Percentiles rank a stretch among this genome's conserved stretches.
Evolutionary conservation across 1,140 invertebrate species (phyloP).

Genomic region (Megathymus violae): DNA sequence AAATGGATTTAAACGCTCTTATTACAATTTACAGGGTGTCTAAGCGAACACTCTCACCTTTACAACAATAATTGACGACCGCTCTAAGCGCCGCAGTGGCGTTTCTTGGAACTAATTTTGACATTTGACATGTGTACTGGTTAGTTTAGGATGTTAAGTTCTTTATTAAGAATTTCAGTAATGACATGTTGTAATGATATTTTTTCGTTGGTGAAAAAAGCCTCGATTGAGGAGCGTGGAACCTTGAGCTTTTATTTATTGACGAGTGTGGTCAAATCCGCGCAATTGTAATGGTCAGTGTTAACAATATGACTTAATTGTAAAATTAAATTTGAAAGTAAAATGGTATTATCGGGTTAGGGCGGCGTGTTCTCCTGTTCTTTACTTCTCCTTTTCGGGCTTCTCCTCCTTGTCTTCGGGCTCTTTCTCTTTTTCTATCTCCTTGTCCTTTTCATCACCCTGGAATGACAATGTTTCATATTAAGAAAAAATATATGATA

Average conservation of each 20-base stretch:
- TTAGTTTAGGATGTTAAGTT: too few relatives aligned
- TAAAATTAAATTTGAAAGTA: constrained; percentile 53
- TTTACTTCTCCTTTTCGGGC: constrained; percentile 58
- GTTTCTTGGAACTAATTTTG: neutral
- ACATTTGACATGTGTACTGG: neutral
- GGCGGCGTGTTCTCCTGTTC: constrained; percentile 39
- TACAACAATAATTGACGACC: neutral
- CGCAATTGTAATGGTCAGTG: constrained; percentile 3
- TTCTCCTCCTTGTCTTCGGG: constrained; percentile 84
- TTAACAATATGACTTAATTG: constrained; percentile 23
- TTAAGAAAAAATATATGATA: too few relatives aligned
- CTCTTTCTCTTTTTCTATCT: constrained; percentile 89
- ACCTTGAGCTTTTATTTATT: too few relatives aligned
- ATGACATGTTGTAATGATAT: too few relatives aligned
- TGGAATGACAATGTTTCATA: too few relatives aligned
- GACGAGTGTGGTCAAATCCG: too few relatives aligned
- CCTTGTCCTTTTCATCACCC: constrained; percentile 85
- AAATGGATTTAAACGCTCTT: constrained; percentile 80
- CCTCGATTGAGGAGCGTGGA: too few relatives aligned
- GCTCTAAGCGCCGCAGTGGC: constrained; percentile 38
- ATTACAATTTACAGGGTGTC: constrained; percentile 75
- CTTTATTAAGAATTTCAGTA: too few relatives aligned
- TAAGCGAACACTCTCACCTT: constrained; percentile 53
- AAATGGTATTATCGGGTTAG: constrained; percentile 40
- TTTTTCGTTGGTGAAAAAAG: too few relatives aligned